Conservation (phyloP, 1,140 invertebrate species). For the Nasonia longicornis region DNA sequence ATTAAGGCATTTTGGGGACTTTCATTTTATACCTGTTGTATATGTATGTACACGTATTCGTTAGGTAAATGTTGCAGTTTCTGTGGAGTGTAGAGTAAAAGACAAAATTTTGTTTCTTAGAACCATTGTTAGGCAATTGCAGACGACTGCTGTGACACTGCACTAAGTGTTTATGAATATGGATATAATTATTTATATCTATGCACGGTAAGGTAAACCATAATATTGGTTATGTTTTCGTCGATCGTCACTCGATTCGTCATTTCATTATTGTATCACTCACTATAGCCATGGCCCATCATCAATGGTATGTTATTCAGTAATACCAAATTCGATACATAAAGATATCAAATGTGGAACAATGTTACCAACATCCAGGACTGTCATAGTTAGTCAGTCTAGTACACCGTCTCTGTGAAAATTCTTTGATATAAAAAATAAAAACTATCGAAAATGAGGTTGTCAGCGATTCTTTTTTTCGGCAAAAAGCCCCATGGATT, state of each 20-base stretch:
- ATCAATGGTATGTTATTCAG: too few relatives aligned
- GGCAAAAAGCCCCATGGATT: conserved; percentile 40
- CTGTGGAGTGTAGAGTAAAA: not conserved
- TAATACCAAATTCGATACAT: too few relatives aligned
- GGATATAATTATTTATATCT: not conserved
- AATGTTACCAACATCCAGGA: not conserved
- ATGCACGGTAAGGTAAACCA: not conserved
- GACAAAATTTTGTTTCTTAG: not conserved
- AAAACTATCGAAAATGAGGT: conserved; percentile 29
- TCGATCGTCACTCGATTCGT: not conserved
- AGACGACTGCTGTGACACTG: not conserved
- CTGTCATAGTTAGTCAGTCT: too few relatives aligned
- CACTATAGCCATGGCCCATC: too few relatives aligned
- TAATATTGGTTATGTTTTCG: not conserved
- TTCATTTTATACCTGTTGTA: not conserved
- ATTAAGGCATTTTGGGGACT: not conserved
- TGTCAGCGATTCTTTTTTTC: conserved; percentile 35
- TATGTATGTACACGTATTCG: not conserved
- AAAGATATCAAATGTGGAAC: not conserved
- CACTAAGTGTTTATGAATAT: too few relatives aligned
- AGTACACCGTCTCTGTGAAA: too few relatives aligned
- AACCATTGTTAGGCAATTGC: not conserved
- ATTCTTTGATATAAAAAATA: not conserved
- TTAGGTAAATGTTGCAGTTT: too few relatives aligned
- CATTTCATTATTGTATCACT: not conserved